These are phyloP conservation scores for Formicarius rufipectus DNA, from an alignment of 2,113 vertebrate species.

Conservation along the genomic window DNA sequence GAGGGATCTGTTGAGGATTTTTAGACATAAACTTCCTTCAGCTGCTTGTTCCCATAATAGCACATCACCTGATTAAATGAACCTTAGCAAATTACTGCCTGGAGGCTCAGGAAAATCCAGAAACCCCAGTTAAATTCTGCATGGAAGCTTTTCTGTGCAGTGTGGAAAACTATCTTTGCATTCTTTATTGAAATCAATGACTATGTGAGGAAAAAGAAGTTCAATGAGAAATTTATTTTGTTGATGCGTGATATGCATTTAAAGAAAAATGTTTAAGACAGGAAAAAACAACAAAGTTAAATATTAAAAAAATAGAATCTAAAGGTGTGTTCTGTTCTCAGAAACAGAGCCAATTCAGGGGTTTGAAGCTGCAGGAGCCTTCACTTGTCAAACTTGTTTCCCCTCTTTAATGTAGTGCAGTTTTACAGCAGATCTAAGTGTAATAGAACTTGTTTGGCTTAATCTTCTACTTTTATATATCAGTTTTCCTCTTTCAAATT, in stretches of 20 bases:
- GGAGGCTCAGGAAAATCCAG: not conserved
- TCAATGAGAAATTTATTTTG: not conserved
- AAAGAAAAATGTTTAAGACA: not conserved
- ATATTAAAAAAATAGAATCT: not conserved
- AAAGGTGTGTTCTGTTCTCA: not conserved
- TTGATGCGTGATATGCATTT: not conserved
- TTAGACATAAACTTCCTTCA: slow-evolving; percentile 25
- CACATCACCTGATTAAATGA: slow-evolving; percentile 29
- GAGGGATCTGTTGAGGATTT: not conserved
- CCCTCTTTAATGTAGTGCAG: not conserved
- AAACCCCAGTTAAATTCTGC: not conserved
- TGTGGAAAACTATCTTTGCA: not conserved
- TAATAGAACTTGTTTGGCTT: not conserved
- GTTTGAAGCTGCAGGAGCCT: not conserved
- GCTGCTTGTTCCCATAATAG: slow-evolving; percentile 3
- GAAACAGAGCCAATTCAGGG: not conserved
- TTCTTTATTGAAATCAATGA: not conserved
- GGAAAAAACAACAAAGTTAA: not conserved
- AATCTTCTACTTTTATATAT: not conserved
- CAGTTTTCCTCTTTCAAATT: not conserved
- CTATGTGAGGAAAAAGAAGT: not conserved
- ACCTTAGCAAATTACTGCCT: not conserved
- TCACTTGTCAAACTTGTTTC: not conserved
- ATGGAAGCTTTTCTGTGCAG: not conserved
- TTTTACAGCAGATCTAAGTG: not conserved